Percentiles rank a stretch among this genome's conserved stretches.
phyloP scores from a whole-genome alignment of 2,888 invertebrate species.

The Leptinotarsa haldemani region DNA sequence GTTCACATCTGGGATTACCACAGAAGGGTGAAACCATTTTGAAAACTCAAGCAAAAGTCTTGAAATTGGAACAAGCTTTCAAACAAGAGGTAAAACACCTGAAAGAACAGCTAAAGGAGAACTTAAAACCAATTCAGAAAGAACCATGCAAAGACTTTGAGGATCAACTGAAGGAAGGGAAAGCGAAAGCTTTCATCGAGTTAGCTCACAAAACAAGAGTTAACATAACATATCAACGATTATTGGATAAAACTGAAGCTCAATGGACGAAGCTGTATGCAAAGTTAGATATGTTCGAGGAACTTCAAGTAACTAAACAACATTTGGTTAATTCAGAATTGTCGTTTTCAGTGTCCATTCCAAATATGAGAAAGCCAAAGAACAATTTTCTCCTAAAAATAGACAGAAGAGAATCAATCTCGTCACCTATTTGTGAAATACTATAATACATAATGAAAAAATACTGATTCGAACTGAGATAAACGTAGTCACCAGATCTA shows the following conservation, averaged over 20 bases:
- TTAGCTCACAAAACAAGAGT: constrained; percentile 26
- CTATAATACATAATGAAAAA: no score
- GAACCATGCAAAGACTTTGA: constrained; percentile 60
- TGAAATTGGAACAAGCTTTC: constrained; percentile 54
- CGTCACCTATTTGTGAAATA: no score
- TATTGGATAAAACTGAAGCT: no score
- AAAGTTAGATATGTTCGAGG: no score
- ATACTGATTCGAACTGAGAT: neutral
- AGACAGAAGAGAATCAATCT: no score
- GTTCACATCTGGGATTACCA: constrained; percentile 58
- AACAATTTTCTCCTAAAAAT: no score
- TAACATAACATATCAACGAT: constrained; percentile 10
- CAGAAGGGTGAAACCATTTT: constrained; percentile 61
- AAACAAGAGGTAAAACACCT: constrained; percentile 55
- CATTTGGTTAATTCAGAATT: no score
- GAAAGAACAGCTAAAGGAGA: constrained; percentile 64
- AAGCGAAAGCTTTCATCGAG: constrained; percentile 46
- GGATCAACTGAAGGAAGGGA: constrained; percentile 52
- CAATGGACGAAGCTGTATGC: no score
- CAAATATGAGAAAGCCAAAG: no score
- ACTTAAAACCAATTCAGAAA: constrained; percentile 62
- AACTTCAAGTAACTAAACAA: no score
- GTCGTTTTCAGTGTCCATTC: no score
- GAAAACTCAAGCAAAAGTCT: constrained; percentile 58
- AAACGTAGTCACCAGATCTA: neutral